These are phyloP conservation scores for Folsomia manolachei DNA, from an alignment of 2,888 invertebrate species.

Conservation along the genomic window DNA sequence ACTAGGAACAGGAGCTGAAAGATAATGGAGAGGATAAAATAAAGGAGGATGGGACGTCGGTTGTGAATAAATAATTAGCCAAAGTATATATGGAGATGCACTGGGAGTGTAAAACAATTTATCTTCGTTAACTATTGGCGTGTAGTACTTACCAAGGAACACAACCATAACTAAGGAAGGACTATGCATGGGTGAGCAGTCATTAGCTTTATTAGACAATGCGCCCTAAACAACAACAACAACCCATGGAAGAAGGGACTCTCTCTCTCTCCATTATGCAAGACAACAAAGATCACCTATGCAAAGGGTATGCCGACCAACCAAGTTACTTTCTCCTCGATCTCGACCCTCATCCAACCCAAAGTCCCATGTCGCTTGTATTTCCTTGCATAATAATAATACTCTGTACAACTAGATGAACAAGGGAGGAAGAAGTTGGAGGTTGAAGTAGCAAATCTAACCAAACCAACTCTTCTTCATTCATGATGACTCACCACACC, in stretches of 20 bases:
- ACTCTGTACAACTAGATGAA: not conserved
- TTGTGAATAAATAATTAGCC: constrained; percentile 51
- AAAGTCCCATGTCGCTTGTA: not conserved
- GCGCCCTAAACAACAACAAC: not conserved
- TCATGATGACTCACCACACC: not conserved
- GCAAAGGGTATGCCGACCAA: not conserved
- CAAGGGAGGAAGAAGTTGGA: not conserved
- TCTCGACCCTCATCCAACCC: not conserved
- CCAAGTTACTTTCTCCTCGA: not conserved
- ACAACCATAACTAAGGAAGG: not conserved
- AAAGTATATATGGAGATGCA: constrained; percentile 44
- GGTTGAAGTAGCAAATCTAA: too few species aligned
- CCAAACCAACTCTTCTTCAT: too few species aligned
- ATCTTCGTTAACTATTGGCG: constrained; percentile 50
- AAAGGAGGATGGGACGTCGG: not conserved
- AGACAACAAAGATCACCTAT: not conserved
- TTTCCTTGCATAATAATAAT: not conserved
- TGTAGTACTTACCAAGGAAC: constrained; percentile 15
- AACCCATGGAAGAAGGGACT: not conserved
- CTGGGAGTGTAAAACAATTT: constrained; percentile 50
- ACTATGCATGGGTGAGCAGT: constrained; percentile 39
- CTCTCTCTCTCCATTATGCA: not conserved
- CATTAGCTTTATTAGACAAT: constrained; percentile 37
- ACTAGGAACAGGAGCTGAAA: not conserved
- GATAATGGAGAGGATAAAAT: constrained; percentile 1